Evolutionary conservation across 2,888 invertebrate genomes (phyloP).

Genomic region (Epistrophella euchroma): DNA sequence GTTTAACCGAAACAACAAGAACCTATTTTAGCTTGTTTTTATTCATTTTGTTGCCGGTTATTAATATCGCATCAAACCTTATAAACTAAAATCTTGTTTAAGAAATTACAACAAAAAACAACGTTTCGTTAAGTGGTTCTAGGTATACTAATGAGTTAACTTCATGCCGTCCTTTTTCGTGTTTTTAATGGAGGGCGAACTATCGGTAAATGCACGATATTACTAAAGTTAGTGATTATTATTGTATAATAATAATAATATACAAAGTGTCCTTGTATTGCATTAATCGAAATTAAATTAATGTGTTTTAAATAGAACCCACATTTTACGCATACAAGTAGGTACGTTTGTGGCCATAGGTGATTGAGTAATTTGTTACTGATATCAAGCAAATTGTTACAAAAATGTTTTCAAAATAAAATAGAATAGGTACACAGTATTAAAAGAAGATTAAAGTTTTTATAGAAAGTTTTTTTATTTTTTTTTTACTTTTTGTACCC

Average conservation of each 20-base stretch:
- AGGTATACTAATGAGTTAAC: constrained; percentile 72
- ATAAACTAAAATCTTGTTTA: constrained; percentile 68
- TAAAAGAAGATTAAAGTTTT: not conserved
- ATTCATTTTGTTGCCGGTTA: constrained; percentile 39
- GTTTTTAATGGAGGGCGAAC: constrained; percentile 60
- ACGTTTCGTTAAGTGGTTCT: constrained; percentile 63
- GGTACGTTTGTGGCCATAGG: not conserved
- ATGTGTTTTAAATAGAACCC: constrained; percentile 44
- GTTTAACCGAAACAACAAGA: constrained; percentile 46
- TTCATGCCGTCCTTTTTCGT: constrained; percentile 65
- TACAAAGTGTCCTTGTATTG: constrained; percentile 56
- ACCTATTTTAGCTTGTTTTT: constrained; percentile 1
- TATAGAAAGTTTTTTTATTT: too few relatives aligned
- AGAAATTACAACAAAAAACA: constrained; percentile 52
- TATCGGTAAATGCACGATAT: constrained; percentile 72
- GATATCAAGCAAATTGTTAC: not conserved
- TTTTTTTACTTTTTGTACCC: too few relatives aligned
- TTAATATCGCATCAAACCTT: constrained; percentile 74
- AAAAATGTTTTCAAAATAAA: not conserved
- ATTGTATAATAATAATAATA: constrained; percentile 51
- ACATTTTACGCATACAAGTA: constrained; percentile 8
- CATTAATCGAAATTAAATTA: constrained; percentile 73
- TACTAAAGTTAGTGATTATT: constrained; percentile 38
- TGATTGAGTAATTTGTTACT: constrained; percentile 12
- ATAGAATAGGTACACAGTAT: not conserved